Percentiles rank a stretch among this genome's conserved stretches.
phyloP scores from a whole-genome alignment of 2,113 vertebrate species.

The Platichthys flesus region DNA sequence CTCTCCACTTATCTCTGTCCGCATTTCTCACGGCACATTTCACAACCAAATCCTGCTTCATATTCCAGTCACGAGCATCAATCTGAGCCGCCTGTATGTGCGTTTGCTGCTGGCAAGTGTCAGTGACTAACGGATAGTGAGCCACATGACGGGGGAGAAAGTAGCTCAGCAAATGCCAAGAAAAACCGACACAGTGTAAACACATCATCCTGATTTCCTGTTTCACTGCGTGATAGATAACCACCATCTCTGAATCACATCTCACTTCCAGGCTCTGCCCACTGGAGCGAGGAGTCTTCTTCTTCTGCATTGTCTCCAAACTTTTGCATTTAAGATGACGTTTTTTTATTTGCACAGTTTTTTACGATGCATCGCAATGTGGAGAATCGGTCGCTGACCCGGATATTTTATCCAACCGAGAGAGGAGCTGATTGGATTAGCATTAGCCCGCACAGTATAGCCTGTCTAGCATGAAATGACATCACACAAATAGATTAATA shows the following conservation, averaged over 20 bases:
- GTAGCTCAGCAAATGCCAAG: conserved; percentile 55
- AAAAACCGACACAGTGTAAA: conserved; percentile 55
- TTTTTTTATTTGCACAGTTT: conserved; percentile 54
- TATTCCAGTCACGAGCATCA: conserved; percentile 53
- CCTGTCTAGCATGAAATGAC: conserved; percentile 60
- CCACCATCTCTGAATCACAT: conserved; percentile 29
- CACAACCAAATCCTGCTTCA: conserved; percentile 47
- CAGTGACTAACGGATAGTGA: conserved; percentile 65
- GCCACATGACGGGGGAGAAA: conserved; percentile 46
- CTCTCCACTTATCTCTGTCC: conserved; percentile 35
- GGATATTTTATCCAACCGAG: conserved; percentile 35
- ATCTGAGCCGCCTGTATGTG: conserved; percentile 43
- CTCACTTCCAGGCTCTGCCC: conserved; percentile 21
- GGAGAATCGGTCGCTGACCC: conserved; percentile 37
- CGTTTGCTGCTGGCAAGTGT: conserved; percentile 58
- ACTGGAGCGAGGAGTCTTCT: conserved; percentile 1
- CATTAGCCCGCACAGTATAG: not conserved
- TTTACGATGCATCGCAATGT: conserved; percentile 44
- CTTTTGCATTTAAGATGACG: conserved; percentile 47
- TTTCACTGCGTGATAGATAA: conserved; percentile 46
- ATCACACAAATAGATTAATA: conserved; percentile 60
- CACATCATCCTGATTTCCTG: conserved; percentile 44
- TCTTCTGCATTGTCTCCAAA: conserved; percentile 41
- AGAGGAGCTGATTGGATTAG: conserved; percentile 51
- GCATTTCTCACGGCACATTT: conserved; percentile 41